These are phyloP conservation scores for Bombus polaris DNA, from an alignment of 1,140 invertebrate species.

Conservation along the genomic window DNA sequence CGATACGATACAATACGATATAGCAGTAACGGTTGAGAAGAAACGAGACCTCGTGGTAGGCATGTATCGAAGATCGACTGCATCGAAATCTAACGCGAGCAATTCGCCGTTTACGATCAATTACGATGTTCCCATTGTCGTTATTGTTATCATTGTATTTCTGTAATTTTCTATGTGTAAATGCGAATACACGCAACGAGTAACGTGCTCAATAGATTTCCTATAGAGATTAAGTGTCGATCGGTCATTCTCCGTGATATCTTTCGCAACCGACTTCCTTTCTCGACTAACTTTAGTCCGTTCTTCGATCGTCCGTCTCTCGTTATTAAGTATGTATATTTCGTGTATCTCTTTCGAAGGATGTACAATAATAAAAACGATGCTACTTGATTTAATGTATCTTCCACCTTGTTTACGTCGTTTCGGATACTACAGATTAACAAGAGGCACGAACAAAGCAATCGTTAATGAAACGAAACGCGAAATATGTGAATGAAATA, in stretches of 20 bases:
- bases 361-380: conserved; percentile 56
- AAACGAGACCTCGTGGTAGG: too few relatives aligned
- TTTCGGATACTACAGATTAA: background rate
- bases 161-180: background rate
- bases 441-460: too few relatives aligned
- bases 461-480: too few relatives aligned
- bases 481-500: too few relatives aligned
- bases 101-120: background rate
- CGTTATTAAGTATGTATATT: conserved; percentile 62
- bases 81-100: background rate
- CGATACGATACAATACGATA: too few relatives aligned
- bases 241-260: background rate
- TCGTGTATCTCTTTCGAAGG: conserved; percentile 68
- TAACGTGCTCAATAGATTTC: conserved; percentile 29
- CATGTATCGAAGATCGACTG: background rate
- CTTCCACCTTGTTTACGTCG: background rate
- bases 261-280: background rate
- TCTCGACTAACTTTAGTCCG: background rate
- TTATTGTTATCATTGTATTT: conserved; percentile 9
- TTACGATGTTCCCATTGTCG: background rate
- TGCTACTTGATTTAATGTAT: background rate
- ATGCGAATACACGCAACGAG: conserved; percentile 9
- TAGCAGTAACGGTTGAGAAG: too few relatives aligned
- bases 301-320: conserved; percentile 2
- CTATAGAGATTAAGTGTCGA: conserved; percentile 16